These are phyloP conservation scores for Stomatorhinus walkeri DNA, from an alignment of 2,797 vertebrate genomes.

Conservation along the genomic window DNA sequence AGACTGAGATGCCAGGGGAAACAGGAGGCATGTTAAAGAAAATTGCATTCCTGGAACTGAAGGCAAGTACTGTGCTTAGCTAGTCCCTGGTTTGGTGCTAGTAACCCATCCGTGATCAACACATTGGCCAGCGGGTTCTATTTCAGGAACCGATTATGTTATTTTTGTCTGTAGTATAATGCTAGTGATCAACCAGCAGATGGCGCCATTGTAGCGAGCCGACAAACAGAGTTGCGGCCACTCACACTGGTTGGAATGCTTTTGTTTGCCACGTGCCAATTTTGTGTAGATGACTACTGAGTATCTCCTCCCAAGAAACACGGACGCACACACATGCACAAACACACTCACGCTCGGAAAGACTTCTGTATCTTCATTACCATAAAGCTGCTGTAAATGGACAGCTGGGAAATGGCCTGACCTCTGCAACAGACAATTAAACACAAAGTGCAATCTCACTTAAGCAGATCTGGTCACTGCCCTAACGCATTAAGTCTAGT, in stretches of 20 bases:
- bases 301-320: neutral
- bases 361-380: neutral
- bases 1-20: neutral
- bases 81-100: neutral
- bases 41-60: neutral
- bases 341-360: neutral
- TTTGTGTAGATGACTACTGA: neutral
- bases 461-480: neutral
- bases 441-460: neutral
- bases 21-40: neutral
- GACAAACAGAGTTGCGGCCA: neutral
- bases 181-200: neutral
- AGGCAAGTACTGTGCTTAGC: neutral
- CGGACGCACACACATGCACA: neutral
- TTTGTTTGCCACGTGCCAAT: neutral
- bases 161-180: neutral
- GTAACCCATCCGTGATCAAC: neutral
- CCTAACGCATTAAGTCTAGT: neutral
- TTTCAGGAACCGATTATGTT: neutral
- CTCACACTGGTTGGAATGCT: neutral
- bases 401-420: neutral
- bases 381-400: neutral
- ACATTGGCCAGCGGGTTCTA: neutral
- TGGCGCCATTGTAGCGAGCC: neutral
- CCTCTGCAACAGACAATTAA: neutral